Evolutionary conservation across 1,140 invertebrate genomes (phyloP), one percentile per base, ranked within the genome.

Genomic region (Macrocentrus cingulum): DNA sequence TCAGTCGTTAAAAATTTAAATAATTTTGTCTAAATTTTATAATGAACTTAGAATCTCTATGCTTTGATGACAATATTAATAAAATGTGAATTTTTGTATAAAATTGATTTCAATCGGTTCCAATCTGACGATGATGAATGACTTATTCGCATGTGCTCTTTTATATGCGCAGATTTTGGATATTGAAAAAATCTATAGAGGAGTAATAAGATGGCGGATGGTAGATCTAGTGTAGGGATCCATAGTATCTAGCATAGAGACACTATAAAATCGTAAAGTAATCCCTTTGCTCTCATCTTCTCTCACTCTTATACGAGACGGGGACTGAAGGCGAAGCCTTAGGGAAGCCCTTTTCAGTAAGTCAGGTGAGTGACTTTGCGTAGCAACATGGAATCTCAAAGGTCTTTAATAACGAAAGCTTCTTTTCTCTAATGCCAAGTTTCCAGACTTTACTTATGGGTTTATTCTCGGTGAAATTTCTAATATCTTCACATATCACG

Each of bases 291-390:
- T 46, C 22, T 44, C 19, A 20, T 44, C 22, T 20, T 2, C 22
- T 23, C 2, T 46, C 22, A 25, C 29, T 23, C 13, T 46, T 13
- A 25, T 22, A 46, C 11, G 22, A 46, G 22, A 11, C 7, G 29
- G 22, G 22, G 20, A 11, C 8, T 25, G 29, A 22, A 25, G 44
- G 19, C 20, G 22, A 13, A 20, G 20, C 44, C 44, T 46, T n/a
- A 46, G 44, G 7, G 46, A 49, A 49, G 46, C 25, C 46, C 25
- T 49, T 49, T 49, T 34, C 23, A 34, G 22, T 15, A 18, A 18
- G 16, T 7, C 13, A 49, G 25, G 46, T 49, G 25, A 49, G 25
- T 49, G 46, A 34, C 46, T 49, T 34, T 49, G 25, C 22, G 25
- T 32, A 16, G 46, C n/a, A 34, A 49, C 22, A 29, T 32, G n/a